These are phyloP conservation scores for Euphydryas editha DNA, from an alignment of 2,888 invertebrate species.

Conservation along the genomic window DNA sequence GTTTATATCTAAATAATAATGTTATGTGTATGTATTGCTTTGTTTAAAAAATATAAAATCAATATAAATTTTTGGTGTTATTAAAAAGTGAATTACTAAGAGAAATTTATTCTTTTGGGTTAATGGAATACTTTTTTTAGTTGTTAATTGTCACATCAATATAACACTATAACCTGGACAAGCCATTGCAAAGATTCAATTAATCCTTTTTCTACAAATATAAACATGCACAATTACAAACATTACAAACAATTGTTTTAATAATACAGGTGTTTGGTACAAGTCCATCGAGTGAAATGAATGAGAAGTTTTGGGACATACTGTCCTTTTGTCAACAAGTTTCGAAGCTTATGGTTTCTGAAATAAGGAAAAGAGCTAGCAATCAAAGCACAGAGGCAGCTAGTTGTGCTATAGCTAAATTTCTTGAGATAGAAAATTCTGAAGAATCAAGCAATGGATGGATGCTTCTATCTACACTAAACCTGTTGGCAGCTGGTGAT, in stretches of 20 bases:
- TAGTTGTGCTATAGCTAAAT: conserved; percentile 98
- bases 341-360: conserved; percentile 97
- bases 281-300: conserved; percentile 97
- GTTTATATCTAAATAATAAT: no score
- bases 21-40: no score
- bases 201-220: no score
- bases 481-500: conserved; percentile 95
- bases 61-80: no score
- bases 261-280: conserved; percentile 92
- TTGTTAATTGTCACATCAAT: no score
- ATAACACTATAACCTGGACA: no score
- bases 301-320: conserved; percentile 98
- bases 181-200: no score
- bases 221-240: no score
- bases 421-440: conserved; percentile 96
- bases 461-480: conserved; percentile 96
- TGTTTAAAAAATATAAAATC: no score
- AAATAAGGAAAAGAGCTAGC: conserved; percentile 96
- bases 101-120: no score
- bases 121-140: no score
- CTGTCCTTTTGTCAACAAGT: conserved; percentile 97
- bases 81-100: no score
- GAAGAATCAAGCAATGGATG: conserved; percentile 98
- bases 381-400: conserved; percentile 98
- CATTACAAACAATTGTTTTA: conserved; percentile 8